Base-by-base conservation (phyloP, 1,140 invertebrate species). In the Geopemphigus sp. region DNA sequence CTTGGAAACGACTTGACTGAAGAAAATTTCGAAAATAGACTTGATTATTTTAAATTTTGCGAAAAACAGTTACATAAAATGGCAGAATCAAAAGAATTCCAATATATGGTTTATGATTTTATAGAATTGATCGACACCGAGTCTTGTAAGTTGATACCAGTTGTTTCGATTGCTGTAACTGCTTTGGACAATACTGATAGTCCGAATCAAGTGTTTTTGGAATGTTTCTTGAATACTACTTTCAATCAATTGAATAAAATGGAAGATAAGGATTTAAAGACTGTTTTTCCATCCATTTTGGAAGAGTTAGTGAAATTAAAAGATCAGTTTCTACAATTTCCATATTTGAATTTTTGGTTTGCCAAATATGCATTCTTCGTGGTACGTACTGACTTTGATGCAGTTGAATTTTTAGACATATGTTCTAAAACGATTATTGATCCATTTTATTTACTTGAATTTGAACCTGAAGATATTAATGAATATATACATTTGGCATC, bases 401-500 rank as follows among this genome's bases (percentile, higher is more conserved):
- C 74, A 12, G 17, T 63, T 63, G 39, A 39, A 10, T 78, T 19
- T 63, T 6, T 24, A 76, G 12, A 50, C 22, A 19, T 47, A 14
- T 50, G 26, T 17, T 78, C 68, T 0, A n/a, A 63, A 12, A 26
- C 50, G 17, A 26, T 78, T 29, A 11, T 19, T 26, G 74, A 78
- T 50, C 74, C 74, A n/a, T 78, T 63, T 50, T 26, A n/a, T 50
- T 63, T 78, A 47, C 57, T 78, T 17, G 74, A 78, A n/a, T 26
- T 11, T 61, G 74, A 78, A 63, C 50, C 50, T 61, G 74, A 78
- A 22, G 32, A 78, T 26, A 45, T 14, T 5, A 10, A 78, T 26
- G 57, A 63, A 47, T 0, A 6, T 29, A 5, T 47, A 6, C n/a
- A n/a, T 8, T 3, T 63, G n/a, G 74, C 74, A 50, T 78, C 74